Evolutionary conservation across 2,797 vertebrate genomes (phyloP), one percentile per base, ranked within the genome.

Genomic region (Harpagifer antarcticus): DNA sequence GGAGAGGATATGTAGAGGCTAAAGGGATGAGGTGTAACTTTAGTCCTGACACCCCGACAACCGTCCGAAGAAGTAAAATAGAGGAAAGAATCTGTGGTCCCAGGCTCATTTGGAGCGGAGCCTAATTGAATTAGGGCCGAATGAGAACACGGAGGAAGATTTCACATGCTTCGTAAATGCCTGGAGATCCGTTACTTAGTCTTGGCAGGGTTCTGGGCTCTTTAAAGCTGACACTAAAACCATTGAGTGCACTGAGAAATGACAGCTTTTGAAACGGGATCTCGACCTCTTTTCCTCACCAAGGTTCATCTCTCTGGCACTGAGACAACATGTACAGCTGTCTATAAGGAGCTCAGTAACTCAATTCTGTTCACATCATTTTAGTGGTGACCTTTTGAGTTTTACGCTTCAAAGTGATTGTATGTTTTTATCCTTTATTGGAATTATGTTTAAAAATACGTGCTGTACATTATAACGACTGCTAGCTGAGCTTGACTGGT

Each of bases 121-220:
- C 86, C 86, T 95, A 94, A 95, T 95, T 95, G 78, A 94, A 95
- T 95, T 95, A 95, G 87, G 62, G 80, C 72, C 61, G 90, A 90
- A 91, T 91, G 88, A 91, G 87, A 90, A 85, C 89, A 89, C 85
- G 54, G 76, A 88, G 81, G 86, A 88, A 87, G 79, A 90, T 91
- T 93, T 92, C 89, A 92, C 88, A 92, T 91, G 89, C 90, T 90
- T 86, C 27, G 55, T 76, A 86, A 92, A 93, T 89, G 85, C 84
- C 78, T 82, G 84, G 80, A 92, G 90, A 94, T 92, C 90, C 69
- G 63, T 94, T 90, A 90, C 89, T 91, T 89, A 86, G 89, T 92
- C 91, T 91, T 93, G 92, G 91, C 90, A 90, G 86, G 84, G 92
- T 90, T 75, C 79, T 59, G 56, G 72, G 79, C 81, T 91, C 81